phyloP scores from a whole-genome alignment of 2,888 invertebrate species.

The Chironomus riparius region DNA sequence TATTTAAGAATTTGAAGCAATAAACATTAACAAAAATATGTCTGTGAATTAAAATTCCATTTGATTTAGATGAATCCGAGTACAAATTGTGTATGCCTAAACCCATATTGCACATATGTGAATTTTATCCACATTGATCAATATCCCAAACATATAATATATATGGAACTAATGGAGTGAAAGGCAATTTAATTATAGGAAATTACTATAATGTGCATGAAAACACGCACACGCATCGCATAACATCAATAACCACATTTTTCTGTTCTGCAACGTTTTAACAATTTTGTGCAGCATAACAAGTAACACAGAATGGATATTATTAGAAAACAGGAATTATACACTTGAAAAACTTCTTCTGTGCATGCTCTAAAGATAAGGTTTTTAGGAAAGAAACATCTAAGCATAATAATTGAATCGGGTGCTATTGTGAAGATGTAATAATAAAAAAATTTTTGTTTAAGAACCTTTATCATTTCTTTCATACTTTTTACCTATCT shows the following conservation, averaged over 20 bases:
- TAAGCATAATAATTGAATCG: no score
- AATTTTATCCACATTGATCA: not conserved
- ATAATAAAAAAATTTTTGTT: no score
- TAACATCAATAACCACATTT: conserved; percentile 4
- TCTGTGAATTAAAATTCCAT: not conserved
- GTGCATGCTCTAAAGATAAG: no score
- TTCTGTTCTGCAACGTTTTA: not conserved
- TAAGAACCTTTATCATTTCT: no score
- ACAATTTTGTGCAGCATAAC: not conserved
- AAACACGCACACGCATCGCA: conserved; percentile 13
- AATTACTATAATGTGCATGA: conserved; percentile 21
- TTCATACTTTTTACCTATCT: no score
- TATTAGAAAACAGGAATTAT: not conserved
- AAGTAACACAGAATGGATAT: not conserved
- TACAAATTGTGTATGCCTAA: not conserved
- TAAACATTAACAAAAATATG: no score
- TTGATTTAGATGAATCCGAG: not conserved
- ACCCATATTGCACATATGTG: not conserved
- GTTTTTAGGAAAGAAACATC: no score
- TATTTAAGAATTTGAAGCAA: no score
- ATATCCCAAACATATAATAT: not conserved
- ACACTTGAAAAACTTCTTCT: not conserved
- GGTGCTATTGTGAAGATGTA: no score
- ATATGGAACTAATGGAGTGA: conserved; percentile 26
- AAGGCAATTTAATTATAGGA: conserved; percentile 24